phyloP scores from a whole-genome alignment of 2,797 vertebrate species.

The Pygocentrus nattereri region DNA sequence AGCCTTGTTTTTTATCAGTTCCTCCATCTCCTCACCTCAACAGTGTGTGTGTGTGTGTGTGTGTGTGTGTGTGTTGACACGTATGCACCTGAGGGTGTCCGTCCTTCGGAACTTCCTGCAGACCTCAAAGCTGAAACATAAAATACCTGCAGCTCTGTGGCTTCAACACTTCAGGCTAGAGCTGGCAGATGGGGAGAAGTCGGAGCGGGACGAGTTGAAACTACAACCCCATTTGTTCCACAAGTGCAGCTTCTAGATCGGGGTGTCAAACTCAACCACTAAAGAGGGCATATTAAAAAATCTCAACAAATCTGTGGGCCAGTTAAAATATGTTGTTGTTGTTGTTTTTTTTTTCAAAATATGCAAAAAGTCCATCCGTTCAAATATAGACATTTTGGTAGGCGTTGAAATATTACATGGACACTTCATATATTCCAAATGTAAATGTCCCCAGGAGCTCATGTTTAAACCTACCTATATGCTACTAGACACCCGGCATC shows the following conservation, averaged over 20 bases:
- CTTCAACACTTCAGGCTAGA: conserved; percentile 55
- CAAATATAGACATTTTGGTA: too few species aligned
- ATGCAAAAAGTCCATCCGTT: too few species aligned
- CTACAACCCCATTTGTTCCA: conserved; percentile 50
- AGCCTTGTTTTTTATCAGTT: conserved; percentile 68
- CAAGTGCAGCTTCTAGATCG: conserved; percentile 43
- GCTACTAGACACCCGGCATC: too few species aligned
- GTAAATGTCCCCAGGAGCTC: too few species aligned
- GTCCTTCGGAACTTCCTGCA: conserved; percentile 68
- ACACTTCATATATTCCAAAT: too few species aligned
- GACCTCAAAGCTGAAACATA: conserved; percentile 63
- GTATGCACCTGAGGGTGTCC: conserved; percentile 75
- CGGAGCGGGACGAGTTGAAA: conserved; percentile 48
- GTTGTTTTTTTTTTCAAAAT: too few species aligned
- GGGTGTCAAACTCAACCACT: too few species aligned
- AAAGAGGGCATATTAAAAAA: too few species aligned
- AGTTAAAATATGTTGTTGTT: too few species aligned
- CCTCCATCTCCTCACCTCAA: conserved; percentile 6
- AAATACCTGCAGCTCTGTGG: conserved; percentile 59
- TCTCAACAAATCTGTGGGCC: too few species aligned
- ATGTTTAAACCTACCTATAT: too few species aligned
- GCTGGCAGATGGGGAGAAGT: conserved; percentile 51
- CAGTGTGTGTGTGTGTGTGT: conserved; percentile 40
- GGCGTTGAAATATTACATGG: too few species aligned
- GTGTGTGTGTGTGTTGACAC: conserved; percentile 68